Percentiles rank a stretch among this genome's conserved stretches.
These are phyloP conservation scores for Onychomys arenicola DNA, from an alignment of 2,797 vertebrate species.

Conservation along the genomic window DNA sequence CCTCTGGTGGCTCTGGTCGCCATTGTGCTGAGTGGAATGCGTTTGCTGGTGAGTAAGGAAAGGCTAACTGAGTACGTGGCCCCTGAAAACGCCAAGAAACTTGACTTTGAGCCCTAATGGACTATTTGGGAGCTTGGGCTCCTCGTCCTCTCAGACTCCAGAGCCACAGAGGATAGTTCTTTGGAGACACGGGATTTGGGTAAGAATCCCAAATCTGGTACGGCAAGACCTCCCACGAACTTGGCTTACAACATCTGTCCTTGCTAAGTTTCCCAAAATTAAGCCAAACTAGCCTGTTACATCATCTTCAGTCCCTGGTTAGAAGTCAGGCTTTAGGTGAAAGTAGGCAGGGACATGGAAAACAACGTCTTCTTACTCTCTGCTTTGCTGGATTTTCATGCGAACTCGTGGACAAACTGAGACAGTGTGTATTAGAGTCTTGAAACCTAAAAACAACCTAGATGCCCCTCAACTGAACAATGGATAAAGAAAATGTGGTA, in stretches of 20 bases:
- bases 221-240: neutral
- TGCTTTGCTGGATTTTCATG: neutral
- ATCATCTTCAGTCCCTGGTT: neutral
- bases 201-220: neutral
- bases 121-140: neutral
- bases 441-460: too few species aligned
- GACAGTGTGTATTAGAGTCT: neutral
- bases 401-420: neutral
- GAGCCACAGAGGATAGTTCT: neutral
- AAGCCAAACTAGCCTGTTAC: neutral
- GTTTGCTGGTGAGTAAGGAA: neutral
- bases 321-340: constrained; percentile 4
- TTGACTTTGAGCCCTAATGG: neutral
- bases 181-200: neutral
- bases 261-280: neutral
- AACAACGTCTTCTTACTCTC: neutral
- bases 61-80: too few species aligned
- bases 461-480: too few species aligned
- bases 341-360: neutral
- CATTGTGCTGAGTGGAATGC: neutral
- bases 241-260: neutral
- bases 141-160: neutral
- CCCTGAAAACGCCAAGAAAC: neutral
- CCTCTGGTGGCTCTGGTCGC: neutral
- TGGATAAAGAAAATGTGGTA: too few species aligned